Evolutionary conservation across 2,113 vertebrate genomes (phyloP).

Genomic region (Electrona antarctica): DNA sequence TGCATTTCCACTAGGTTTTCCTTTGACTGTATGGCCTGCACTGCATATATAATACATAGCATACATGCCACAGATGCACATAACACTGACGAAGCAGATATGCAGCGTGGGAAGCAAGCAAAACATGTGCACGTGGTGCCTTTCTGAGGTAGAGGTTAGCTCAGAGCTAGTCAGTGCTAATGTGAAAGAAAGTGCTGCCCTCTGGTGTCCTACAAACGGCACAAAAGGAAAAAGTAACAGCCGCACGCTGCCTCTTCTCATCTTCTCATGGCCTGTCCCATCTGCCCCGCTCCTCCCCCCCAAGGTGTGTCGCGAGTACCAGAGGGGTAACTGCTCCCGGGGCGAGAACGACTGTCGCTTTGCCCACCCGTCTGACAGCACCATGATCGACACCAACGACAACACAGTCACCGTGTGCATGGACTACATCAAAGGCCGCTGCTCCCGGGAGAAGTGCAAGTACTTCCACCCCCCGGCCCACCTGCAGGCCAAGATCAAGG

Average conservation of each 20-base stretch:
- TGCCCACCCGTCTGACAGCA: slow-evolving; percentile 94
- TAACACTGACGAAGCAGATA: background rate
- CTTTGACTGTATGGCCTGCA: background rate
- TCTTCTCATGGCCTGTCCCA: background rate
- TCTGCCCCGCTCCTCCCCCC: background rate
- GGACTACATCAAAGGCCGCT: slow-evolving; percentile 99
- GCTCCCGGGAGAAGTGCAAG: slow-evolving; percentile 99
- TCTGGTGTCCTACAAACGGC: slow-evolving; percentile 59
- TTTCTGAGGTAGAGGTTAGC: background rate
- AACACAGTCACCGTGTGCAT: slow-evolving; percentile 99
- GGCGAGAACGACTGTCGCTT: slow-evolving; percentile 97
- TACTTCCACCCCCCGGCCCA: slow-evolving; percentile 97
- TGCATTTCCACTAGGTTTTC: background rate
- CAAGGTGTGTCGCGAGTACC: slow-evolving; percentile 97
- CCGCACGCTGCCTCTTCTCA: background rate
- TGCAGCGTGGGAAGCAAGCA: background rate
- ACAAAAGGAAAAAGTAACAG: background rate
- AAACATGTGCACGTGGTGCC: background rate
- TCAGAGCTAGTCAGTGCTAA: background rate
- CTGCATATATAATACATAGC: background rate
- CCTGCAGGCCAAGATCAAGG: slow-evolving; percentile 99
- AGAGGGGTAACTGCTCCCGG: slow-evolving; percentile 95
- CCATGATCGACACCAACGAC: slow-evolving; percentile 98
- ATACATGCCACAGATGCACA: background rate
- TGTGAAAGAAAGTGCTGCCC: slow-evolving; percentile 68